These are phyloP conservation scores for Pipistrellus kuhlii DNA, from an alignment of 2,797 vertebrate species.

Conservation along the genomic window DNA sequence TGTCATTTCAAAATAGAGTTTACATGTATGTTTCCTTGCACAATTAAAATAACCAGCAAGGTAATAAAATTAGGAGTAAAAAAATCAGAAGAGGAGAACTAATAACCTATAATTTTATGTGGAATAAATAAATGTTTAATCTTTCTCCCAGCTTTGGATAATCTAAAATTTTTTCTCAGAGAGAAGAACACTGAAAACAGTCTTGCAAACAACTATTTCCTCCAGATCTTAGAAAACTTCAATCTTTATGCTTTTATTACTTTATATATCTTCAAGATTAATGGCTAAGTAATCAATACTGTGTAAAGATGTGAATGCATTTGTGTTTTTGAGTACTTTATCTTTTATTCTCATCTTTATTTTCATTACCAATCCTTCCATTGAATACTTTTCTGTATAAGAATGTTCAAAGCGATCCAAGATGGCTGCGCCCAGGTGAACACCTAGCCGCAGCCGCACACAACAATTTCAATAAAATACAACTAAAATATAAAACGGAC, in stretches of 20 bases:
- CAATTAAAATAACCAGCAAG: too few relatives aligned
- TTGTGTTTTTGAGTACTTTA: background rate
- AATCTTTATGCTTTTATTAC: background rate
- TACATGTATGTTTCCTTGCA: too few relatives aligned
- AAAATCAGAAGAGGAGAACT: background rate
- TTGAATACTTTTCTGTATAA: background rate
- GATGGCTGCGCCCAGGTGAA: too few relatives aligned
- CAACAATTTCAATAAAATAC: too few relatives aligned
- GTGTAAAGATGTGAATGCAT: background rate
- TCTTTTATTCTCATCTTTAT: background rate
- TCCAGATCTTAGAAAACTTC: background rate
- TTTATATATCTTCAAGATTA: background rate
- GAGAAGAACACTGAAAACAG: background rate
- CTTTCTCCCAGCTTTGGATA: background rate
- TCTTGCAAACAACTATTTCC: background rate
- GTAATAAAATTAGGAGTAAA: background rate
- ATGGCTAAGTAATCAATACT: background rate
- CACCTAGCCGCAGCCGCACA: too few relatives aligned
- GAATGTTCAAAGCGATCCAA: too few relatives aligned
- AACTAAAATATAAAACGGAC: too few relatives aligned
- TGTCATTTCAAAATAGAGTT: too few relatives aligned
- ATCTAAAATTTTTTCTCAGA: constrained; percentile 10
- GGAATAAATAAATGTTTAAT: background rate
- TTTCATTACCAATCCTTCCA: background rate
- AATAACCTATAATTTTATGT: background rate